phyloP scores from a whole-genome alignment of 2,888 invertebrate genomes.

The Agrochola lychnidis region DNA sequence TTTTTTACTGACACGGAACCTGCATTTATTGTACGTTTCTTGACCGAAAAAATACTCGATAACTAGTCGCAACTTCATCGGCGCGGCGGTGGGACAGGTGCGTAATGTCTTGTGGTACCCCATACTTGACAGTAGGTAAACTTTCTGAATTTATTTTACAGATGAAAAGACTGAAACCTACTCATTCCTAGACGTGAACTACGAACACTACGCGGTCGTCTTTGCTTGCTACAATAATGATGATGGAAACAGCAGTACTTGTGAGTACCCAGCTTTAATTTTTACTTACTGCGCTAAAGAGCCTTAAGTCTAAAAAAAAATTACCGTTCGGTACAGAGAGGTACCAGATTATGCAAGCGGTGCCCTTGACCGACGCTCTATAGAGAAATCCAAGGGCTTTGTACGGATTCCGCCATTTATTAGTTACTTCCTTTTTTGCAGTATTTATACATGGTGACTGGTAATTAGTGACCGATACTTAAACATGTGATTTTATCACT shows the following conservation, averaged over 20 bases:
- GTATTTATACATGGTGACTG: not conserved
- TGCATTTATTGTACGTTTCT: too few relatives aligned
- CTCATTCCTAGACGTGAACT: slow-evolving; percentile 83
- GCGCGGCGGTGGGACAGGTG: too few relatives aligned
- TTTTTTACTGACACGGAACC: too few relatives aligned
- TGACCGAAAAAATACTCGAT: too few relatives aligned
- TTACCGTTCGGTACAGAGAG: not conserved
- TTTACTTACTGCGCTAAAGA: not conserved
- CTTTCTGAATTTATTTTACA: slow-evolving; percentile 65
- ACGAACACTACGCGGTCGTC: slow-evolving; percentile 85
- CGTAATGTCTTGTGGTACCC: not conserved
- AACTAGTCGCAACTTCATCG: too few relatives aligned
- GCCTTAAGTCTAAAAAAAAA: not conserved
- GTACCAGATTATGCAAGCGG: not conserved
- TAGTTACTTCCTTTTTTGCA: not conserved
- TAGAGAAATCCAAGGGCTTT: not conserved
- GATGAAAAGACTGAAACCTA: slow-evolving; percentile 83
- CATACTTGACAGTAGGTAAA: not conserved
- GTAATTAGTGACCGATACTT: too few relatives aligned
- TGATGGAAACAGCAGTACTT: slow-evolving; percentile 82
- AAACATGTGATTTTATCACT: too few relatives aligned
- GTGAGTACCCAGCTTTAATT: slow-evolving; percentile 75
- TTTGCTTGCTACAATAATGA: slow-evolving; percentile 83
- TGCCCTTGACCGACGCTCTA: not conserved
- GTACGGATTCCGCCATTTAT: not conserved